A percentile compares a stretch with the other conserved stretches of the same genome.
phyloP scores from a whole-genome alignment of 2,113 vertebrate species.

The Synodontis membranacea region DNA sequence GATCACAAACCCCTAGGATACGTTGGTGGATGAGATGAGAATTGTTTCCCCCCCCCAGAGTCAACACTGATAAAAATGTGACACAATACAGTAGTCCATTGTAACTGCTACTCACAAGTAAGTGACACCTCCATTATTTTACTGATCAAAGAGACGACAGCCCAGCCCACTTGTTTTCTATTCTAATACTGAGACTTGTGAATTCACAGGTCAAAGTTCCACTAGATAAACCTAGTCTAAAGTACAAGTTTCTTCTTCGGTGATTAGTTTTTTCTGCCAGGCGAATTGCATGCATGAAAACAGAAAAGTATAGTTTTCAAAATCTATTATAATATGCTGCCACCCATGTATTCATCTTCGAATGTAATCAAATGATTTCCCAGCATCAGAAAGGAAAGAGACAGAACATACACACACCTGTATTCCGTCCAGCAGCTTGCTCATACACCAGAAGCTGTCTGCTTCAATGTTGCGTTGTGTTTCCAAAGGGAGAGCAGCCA shows the following conservation, averaged over 20 bases:
- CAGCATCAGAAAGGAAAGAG: neutral
- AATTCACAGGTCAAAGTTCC: neutral
- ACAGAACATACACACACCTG: constrained; percentile 75
- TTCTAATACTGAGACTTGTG: neutral
- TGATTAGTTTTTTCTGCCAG: neutral
- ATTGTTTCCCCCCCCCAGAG: neutral
- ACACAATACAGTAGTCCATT: neutral
- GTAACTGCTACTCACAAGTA: neutral
- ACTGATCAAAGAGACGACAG: neutral
- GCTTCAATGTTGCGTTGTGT: constrained; percentile 93
- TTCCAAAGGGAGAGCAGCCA: constrained; percentile 85
- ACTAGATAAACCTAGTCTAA: neutral
- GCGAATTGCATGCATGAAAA: neutral
- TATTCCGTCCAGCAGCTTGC: constrained; percentile 96
- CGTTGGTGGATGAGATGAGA: neutral
- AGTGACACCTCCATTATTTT: neutral
- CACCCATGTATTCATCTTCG: neutral
- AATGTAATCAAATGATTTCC: neutral
- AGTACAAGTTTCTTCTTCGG: neutral
- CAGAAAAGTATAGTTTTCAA: neutral
- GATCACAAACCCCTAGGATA: no score
- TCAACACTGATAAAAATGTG: neutral
- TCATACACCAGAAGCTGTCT: constrained; percentile 99
- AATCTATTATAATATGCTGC: neutral
- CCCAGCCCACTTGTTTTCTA: neutral